Evolutionary conservation across 2,888 invertebrate species (phyloP).

Genomic region (Andrena dorsata): DNA sequence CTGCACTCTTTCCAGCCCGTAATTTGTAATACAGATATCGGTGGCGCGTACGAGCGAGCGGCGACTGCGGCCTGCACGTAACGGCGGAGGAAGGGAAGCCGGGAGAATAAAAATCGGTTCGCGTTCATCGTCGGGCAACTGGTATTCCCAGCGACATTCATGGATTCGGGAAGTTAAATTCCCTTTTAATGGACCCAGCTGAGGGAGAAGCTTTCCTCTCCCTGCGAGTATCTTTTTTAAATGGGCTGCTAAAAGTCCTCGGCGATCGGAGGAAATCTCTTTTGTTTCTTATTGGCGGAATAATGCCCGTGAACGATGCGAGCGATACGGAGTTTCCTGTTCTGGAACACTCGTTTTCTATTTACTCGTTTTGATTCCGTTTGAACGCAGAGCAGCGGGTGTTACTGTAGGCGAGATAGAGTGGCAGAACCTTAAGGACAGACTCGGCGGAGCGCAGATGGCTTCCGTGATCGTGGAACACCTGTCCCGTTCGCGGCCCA

Average conservation of each 20-base stretch:
- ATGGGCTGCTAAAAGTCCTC: background rate
- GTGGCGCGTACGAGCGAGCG: background rate
- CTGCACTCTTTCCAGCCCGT: conserved; percentile 12
- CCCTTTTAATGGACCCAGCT: background rate
- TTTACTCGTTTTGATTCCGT: conserved; percentile 6
- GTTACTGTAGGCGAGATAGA: conserved; percentile 26
- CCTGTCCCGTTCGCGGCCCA: conserved; percentile 38
- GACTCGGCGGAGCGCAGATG: conserved; percentile 39
- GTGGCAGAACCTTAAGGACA: background rate
- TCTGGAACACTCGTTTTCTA: background rate
- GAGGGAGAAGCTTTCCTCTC: background rate
- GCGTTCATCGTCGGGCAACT: background rate
- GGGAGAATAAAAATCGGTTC: background rate
- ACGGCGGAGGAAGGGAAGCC: background rate
- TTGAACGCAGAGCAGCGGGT: background rate
- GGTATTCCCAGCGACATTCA: background rate
- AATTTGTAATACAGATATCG: conserved; percentile 34
- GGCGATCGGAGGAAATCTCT: background rate
- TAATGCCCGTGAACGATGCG: background rate
- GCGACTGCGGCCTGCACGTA: background rate
- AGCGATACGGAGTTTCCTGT: background rate
- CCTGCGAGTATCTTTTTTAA: background rate
- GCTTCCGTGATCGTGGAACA: conserved; percentile 46
- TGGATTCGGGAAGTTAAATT: background rate
- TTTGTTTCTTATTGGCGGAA: background rate